Evolutionary conservation across 2,113 vertebrate species (phyloP), one percentile per base, ranked within the genome.

Genomic region (Chiloscyllium plagiosum): DNA sequence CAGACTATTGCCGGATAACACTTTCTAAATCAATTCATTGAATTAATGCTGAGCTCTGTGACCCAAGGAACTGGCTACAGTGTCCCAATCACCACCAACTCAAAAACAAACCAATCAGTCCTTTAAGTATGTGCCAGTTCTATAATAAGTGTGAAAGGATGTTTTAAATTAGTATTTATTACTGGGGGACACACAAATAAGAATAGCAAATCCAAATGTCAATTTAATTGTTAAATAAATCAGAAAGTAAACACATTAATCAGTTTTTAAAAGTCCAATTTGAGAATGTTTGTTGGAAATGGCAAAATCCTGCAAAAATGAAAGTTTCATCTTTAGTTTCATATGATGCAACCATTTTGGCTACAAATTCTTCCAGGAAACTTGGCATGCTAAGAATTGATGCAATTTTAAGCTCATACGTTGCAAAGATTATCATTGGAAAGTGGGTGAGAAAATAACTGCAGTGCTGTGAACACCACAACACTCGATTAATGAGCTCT

Each of bases 1-100:
- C 89, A 92, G 89, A 37, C 89, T 66, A 92, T n/a, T n/a, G 61
- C 33, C 89, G 66, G 89, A 22, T 93, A 93, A 93, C 89, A 66
- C 19, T 93, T n/a, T 93, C 33, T n/a, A 93, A 93, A 68, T 93
- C 89, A 93, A 93, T 93, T 61, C 89, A 33, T 10, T 22, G 89
- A 68, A 93, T 93, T 19, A 93, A 93, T 93, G 89, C 56, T 93
- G 61, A 93, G 37, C 87, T 92, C 52, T 65, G 20, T 10, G 89
- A 65, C 61, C 61, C 19, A 42, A 37, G 19, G 19, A 66, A 7
- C 61, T 66, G 15, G 33, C n/a, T 93, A n/a, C 33, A 66, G 33
- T 93, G 61, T 93, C 13, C 61, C 89, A 93, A 33, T n/a, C 56
- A 37, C 61, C 19, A 17, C 61, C 89, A 93, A 65, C 61, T 17